A percentile compares a stretch with the other conserved stretches of the same genome.
Evolutionary conservation across 2,888 invertebrate species (phyloP).

Genomic region (Spilosoma lubricipeda): DNA sequence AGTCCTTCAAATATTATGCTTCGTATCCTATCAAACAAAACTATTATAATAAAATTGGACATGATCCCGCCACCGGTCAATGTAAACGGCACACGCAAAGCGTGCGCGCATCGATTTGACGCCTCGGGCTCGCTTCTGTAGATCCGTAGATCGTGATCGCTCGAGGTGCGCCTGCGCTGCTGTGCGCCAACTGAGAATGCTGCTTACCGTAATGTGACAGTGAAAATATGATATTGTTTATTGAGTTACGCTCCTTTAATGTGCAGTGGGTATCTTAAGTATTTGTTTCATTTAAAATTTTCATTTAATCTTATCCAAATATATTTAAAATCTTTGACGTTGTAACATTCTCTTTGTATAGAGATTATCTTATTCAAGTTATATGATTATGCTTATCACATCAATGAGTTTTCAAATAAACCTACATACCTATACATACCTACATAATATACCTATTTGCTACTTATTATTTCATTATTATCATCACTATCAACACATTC

Average conservation of each 20-base stretch:
- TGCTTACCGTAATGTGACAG: conserved; percentile 54
- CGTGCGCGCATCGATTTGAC: conserved; percentile 68
- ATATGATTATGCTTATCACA: not conserved
- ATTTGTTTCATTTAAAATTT: not conserved
- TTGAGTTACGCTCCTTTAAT: conserved; percentile 25
- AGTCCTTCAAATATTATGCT: conserved; percentile 3
- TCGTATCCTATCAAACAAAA: conserved; percentile 5
- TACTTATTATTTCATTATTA: too few species aligned
- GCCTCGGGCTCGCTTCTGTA: conserved; percentile 72
- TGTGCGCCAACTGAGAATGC: conserved; percentile 50
- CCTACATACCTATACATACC: too few species aligned
- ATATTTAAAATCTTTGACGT: not conserved
- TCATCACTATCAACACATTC: not conserved
- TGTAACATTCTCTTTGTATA: not conserved
- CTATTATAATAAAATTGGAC: conserved; percentile 6
- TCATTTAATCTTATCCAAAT: not conserved
- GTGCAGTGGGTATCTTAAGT: not conserved
- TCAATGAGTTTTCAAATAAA: too few species aligned
- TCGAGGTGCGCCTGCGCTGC: conserved; percentile 58
- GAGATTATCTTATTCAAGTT: not conserved
- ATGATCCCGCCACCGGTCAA: conserved; percentile 18
- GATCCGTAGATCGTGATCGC: conserved; percentile 66
- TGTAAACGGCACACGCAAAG: conserved; percentile 41
- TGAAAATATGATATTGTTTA: conserved; percentile 54
- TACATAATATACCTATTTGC: too few species aligned